Evolutionary conservation across 2,113 vertebrate genomes (phyloP).

Genomic region (Ictalurus punctatus): DNA sequence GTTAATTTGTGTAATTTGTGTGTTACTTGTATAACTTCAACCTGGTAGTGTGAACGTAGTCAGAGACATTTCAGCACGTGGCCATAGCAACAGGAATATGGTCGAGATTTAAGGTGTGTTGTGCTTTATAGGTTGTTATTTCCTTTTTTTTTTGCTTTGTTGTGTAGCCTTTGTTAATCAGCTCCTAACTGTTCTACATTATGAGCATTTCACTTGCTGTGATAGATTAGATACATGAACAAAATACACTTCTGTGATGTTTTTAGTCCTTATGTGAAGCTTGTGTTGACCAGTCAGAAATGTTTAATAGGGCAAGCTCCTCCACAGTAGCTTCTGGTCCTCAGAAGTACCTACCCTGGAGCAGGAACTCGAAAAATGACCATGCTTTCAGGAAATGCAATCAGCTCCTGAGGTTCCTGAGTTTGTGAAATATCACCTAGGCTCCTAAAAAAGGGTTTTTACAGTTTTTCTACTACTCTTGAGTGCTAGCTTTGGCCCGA

Average conservation of each 20-base stretch:
- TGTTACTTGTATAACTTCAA: not conserved
- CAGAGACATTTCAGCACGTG: not conserved
- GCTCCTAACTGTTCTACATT: not conserved
- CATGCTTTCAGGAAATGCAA: slow-evolving; percentile 15
- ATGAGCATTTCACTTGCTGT: not conserved
- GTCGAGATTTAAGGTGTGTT: not conserved
- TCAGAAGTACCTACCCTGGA: not conserved
- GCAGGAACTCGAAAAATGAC: not conserved
- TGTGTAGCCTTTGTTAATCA: not conserved
- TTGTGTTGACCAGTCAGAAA: not conserved
- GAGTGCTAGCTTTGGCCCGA: not conserved
- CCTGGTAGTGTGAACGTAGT: not conserved
- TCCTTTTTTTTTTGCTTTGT: not conserved
- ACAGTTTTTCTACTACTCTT: not conserved
- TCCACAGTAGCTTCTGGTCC: not conserved
- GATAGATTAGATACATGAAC: not conserved
- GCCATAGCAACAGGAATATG: not conserved
- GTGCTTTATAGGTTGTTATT: not conserved
- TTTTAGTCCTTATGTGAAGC: not conserved
- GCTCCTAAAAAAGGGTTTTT: not conserved
- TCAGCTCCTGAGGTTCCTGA: not conserved
- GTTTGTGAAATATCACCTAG: not conserved
- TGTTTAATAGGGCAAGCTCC: not conserved
- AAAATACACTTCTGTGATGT: not conserved
- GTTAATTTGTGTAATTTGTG: not conserved